These are phyloP conservation scores for Pterobdella sp. DNA, from an alignment of 2,888 invertebrate species.

Conservation along the genomic window DNA sequence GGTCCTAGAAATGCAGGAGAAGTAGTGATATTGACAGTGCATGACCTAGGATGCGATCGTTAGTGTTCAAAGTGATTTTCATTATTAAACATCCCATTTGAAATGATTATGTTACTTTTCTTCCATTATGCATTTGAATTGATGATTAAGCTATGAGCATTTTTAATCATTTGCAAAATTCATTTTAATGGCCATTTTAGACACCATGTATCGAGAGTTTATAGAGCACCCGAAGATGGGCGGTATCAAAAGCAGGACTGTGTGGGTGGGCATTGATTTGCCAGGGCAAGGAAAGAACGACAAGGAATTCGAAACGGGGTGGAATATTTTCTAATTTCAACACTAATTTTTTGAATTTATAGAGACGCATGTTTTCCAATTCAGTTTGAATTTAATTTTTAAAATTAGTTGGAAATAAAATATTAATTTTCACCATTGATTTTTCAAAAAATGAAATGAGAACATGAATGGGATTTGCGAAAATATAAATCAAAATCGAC, in stretches of 20 bases:
- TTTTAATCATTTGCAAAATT: background rate
- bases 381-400: too few relatives aligned
- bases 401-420: too few relatives aligned
- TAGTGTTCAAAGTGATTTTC: constrained; percentile 41
- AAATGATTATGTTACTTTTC: background rate
- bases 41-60: constrained; percentile 69
- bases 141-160: too few relatives aligned
- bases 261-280: constrained; percentile 74
- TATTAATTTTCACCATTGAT: too few relatives aligned
- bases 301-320: constrained; percentile 66
- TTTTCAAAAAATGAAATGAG: too few relatives aligned
- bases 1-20: constrained; percentile 72
- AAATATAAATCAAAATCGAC: too few relatives aligned
- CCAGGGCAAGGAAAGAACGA: constrained; percentile 73
- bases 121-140: too few relatives aligned
- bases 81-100: background rate
- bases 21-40: constrained; percentile 77
- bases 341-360: too few relatives aligned
- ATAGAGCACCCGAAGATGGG: constrained; percentile 73
- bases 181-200: constrained; percentile 57
- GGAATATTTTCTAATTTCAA: too few relatives aligned
- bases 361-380: too few relatives aligned
- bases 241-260: constrained; percentile 73
- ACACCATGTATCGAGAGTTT: constrained; percentile 72
- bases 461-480: too few relatives aligned